Evolutionary conservation across 2,888 invertebrate genomes (phyloP).

Genomic region (Scrobipalpa atriplicella): DNA sequence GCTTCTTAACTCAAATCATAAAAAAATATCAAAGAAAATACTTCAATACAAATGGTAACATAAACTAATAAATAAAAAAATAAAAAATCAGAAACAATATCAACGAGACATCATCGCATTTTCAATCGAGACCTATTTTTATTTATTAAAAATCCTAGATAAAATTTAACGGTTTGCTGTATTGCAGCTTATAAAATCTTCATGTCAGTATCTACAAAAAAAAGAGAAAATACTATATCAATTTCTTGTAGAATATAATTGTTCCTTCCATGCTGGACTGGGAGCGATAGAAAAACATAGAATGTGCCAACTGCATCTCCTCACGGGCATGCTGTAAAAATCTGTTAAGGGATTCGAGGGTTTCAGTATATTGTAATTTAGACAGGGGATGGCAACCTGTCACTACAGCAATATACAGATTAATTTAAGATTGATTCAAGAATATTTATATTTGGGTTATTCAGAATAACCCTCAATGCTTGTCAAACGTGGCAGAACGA

Average conservation of each 20-base stretch:
- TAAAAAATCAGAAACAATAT: slow-evolving; percentile 37
- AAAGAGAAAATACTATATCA: neutral
- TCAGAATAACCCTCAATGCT: too few species aligned
- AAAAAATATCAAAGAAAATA: slow-evolving; percentile 7
- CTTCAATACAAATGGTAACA: neutral
- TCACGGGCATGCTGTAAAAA: too few species aligned
- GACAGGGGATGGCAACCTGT: too few species aligned
- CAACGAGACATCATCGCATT: slow-evolving; percentile 41
- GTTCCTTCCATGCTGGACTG: too few species aligned
- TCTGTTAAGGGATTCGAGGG: too few species aligned
- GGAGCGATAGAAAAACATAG: too few species aligned
- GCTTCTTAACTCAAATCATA: slow-evolving; percentile 10
- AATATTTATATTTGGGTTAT: too few species aligned
- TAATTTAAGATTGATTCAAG: too few species aligned
- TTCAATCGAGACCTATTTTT: slow-evolving; percentile 34
- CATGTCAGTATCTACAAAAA: slow-evolving; percentile 16
- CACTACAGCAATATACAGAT: too few species aligned
- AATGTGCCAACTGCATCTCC: too few species aligned
- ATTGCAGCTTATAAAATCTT: slow-evolving; percentile 19
- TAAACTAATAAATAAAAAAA: slow-evolving; percentile 1
- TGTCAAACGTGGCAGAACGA: too few species aligned
- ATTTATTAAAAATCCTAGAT: slow-evolving; percentile 10
- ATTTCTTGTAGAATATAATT: neutral
- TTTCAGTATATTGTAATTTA: too few species aligned
- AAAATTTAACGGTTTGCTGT: slow-evolving; percentile 10